Conservation (phyloP, 2,797 vertebrate genomes). For the Lithobates sylvaticus region DNA sequence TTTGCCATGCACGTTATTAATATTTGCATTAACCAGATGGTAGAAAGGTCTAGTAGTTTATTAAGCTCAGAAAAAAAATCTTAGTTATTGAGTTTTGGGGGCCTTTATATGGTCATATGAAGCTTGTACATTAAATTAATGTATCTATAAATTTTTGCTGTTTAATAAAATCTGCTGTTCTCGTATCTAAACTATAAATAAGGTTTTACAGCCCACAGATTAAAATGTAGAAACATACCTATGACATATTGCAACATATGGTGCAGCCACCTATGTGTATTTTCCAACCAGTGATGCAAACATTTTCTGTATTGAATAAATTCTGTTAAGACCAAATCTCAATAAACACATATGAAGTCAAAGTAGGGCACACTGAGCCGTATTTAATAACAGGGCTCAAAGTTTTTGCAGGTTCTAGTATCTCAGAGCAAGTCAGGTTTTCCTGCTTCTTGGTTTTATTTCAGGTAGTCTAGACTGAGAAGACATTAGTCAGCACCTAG, state of each 20-base stretch:
- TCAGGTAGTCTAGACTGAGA: too few species aligned
- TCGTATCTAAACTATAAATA: constrained; percentile 40
- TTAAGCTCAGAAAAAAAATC: constrained; percentile 14
- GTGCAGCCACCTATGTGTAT: neutral
- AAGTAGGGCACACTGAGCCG: neutral
- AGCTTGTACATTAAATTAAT: constrained; percentile 42
- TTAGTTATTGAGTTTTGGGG: constrained; percentile 34
- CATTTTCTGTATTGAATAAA: neutral
- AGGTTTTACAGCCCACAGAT: neutral
- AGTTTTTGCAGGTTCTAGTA: neutral
- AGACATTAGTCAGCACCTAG: neutral
- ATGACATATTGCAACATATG: neutral
- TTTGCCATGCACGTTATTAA: constrained; percentile 46
- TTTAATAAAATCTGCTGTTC: constrained; percentile 36
- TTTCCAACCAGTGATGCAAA: constrained; percentile 5
- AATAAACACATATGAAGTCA: neutral
- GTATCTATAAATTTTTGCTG: constrained; percentile 15
- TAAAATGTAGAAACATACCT: neutral
- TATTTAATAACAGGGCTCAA: neutral
- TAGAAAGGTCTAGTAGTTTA: constrained; percentile 36
- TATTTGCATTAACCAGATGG: constrained; percentile 52
- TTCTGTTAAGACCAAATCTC: neutral
- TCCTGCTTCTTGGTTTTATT: neutral
- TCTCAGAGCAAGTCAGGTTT: neutral
- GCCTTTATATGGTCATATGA: constrained; percentile 36